Conservation (phyloP, 2,888 invertebrate genomes). For the Ophioninae sp. region DNA sequence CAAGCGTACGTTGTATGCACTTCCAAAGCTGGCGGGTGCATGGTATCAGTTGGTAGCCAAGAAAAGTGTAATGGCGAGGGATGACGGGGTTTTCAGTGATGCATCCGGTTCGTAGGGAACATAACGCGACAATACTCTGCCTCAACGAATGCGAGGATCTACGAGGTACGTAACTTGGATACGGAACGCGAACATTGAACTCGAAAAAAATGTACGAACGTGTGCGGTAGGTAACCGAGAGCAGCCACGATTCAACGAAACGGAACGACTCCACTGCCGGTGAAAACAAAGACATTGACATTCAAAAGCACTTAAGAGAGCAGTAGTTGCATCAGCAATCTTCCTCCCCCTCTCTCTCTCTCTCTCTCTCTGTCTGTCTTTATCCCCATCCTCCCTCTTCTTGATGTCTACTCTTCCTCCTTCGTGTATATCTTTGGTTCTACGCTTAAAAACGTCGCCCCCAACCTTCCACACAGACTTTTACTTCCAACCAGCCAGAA, state of each 20-base stretch:
- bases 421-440: constrained; percentile 16
- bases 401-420: background rate
- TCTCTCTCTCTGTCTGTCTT: too few species aligned
- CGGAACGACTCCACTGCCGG: constrained; percentile 54
- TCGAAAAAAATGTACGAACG: constrained; percentile 8
- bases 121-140: constrained; percentile 50
- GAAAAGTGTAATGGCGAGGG: too few species aligned
- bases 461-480: constrained; percentile 64
- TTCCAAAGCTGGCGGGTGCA: constrained; percentile 42
- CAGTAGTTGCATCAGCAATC: constrained; percentile 33
- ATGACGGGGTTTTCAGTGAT: constrained; percentile 41
- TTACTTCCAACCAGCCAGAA: constrained; percentile 71
- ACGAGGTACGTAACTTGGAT: background rate
- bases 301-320: constrained; percentile 73
- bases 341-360: constrained; percentile 6
- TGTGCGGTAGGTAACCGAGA: constrained; percentile 26
- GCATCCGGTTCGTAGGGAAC: constrained; percentile 31
- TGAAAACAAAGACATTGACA: constrained; percentile 78
- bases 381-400: constrained; percentile 15
- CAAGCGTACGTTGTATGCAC: background rate
- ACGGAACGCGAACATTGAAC: background rate
- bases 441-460: constrained; percentile 21
- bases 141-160: constrained; percentile 9
- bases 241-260: constrained; percentile 55
- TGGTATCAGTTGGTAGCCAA: background rate